These are phyloP conservation scores for Loris lydekkerianus DNA, from an alignment of 2,797 vertebrate genomes.

Conservation along the genomic window DNA sequence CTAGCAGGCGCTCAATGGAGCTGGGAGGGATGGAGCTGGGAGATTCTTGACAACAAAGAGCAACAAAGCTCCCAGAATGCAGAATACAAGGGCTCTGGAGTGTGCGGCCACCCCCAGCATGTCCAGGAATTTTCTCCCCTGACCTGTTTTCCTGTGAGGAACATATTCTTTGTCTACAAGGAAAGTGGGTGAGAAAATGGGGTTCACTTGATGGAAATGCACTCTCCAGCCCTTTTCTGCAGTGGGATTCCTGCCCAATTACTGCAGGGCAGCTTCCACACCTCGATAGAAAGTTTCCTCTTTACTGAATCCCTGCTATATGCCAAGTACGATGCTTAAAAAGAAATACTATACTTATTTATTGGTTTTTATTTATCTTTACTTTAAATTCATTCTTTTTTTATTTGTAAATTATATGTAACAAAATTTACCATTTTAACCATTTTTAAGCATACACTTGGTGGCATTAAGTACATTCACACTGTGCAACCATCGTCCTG, in stretches of 20 bases:
- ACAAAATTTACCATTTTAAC: not conserved
- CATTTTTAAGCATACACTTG: not conserved
- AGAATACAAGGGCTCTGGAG: not conserved
- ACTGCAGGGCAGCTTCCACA: too few species aligned
- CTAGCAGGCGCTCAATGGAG: not conserved
- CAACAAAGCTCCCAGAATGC: not conserved
- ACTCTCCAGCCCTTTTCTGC: not conserved
- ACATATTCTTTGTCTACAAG: not conserved
- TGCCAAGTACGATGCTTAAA: not conserved
- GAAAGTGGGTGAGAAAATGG: not conserved
- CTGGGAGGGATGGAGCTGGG: not conserved
- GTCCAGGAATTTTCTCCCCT: not conserved
- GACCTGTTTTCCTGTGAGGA: not conserved
- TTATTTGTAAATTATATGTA: not conserved
- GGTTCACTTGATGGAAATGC: not conserved
- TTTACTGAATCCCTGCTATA: not conserved
- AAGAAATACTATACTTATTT: not conserved
- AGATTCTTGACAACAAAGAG: not conserved
- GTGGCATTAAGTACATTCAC: not conserved
- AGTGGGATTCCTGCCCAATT: not conserved
- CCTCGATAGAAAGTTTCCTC: not conserved
- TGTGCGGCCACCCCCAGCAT: not conserved
- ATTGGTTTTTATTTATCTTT: not conserved
- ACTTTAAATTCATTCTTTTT: not conserved
- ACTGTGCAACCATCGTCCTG: not conserved